These are phyloP conservation scores for Lontra canadensis DNA, from an alignment of 2,113 vertebrate species.

Conservation along the genomic window DNA sequence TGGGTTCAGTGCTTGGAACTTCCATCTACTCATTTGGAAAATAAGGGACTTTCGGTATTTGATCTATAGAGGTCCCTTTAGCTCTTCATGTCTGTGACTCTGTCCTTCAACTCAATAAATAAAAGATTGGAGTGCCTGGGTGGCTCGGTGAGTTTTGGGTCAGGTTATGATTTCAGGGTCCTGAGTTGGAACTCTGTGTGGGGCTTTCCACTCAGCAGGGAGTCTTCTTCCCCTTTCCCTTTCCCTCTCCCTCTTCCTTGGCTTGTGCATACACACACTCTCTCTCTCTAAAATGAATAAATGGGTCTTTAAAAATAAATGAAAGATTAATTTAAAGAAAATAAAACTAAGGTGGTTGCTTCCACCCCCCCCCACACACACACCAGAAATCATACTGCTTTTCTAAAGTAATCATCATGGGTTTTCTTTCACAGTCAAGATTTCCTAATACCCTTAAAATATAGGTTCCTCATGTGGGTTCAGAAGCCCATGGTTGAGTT, in stretches of 20 bases:
- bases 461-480: neutral
- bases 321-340: slow-evolving; percentile 6
- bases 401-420: neutral
- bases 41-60: neutral
- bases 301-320: neutral
- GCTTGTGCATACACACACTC: neutral
- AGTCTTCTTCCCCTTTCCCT: neutral
- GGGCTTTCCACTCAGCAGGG: neutral
- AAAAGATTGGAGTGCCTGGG: neutral
- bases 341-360: neutral
- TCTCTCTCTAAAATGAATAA: neutral
- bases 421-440: neutral
- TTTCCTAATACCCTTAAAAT: neutral
- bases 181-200: neutral
- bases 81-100: neutral
- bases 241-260: neutral
- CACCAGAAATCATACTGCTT: neutral
- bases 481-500: neutral
- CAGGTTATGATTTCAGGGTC: neutral
- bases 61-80: neutral
- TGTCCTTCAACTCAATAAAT: slow-evolving; percentile 5
- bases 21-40: neutral
- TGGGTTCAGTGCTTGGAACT: neutral
- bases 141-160: neutral
- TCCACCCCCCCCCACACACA: no score